phyloP scores from a whole-genome alignment of 2,888 invertebrate genomes.

The Acrobasis consociella region DNA sequence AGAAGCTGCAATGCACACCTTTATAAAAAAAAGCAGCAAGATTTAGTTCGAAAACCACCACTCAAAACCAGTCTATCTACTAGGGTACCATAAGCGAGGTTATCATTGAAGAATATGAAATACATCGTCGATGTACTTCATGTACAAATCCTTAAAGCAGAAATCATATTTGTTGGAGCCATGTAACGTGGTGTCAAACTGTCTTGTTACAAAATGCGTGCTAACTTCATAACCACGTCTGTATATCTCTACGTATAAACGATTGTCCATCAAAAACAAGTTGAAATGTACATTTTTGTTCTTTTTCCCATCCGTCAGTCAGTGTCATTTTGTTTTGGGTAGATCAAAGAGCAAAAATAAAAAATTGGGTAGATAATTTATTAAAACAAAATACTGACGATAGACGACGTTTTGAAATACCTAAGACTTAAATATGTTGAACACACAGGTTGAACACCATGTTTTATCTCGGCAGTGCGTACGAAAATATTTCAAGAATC shows the following conservation, averaged over 20 bases:
- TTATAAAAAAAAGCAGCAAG: constrained; percentile 67
- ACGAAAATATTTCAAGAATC: constrained; percentile 30
- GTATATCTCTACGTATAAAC: no score
- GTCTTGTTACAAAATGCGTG: no score
- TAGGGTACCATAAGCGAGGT: constrained; percentile 74
- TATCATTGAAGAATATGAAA: constrained; percentile 60
- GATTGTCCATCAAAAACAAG: no score
- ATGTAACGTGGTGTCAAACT: constrained; percentile 46
- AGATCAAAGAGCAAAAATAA: no score
- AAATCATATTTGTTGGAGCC: constrained; percentile 47
- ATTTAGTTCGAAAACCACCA: constrained; percentile 74
- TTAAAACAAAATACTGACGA: no score
- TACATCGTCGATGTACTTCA: constrained; percentile 60
- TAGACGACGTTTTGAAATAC: no score
- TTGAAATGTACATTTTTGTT: no score
- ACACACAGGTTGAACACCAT: constrained; percentile 54
- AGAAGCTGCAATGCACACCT: constrained; percentile 63
- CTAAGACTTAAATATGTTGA: constrained; percentile 1
- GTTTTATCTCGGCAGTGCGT: constrained; percentile 34
- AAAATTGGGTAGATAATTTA: no score
- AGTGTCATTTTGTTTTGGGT: no score
- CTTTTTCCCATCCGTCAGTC: no score
- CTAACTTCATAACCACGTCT: no score
- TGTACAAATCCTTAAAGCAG: constrained; percentile 61
- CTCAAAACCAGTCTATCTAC: constrained; percentile 77